A percentile compares a stretch with the other conserved stretches of the same genome.
These are phyloP conservation scores for Noctua pronuba DNA, from an alignment of 2,888 invertebrate species.

Conservation along the genomic window DNA sequence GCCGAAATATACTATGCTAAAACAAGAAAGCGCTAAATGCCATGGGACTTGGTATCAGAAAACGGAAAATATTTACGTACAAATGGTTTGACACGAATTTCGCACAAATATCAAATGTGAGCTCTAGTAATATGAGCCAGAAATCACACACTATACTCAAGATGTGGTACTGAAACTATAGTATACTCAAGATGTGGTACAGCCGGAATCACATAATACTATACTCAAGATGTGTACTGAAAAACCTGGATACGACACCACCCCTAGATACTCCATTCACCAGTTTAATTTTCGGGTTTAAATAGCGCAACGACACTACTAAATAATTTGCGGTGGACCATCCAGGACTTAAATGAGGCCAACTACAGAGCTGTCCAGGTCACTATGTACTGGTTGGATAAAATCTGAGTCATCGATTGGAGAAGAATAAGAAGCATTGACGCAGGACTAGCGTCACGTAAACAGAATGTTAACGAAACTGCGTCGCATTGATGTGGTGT, in stretches of 20 bases:
- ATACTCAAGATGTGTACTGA: background rate
- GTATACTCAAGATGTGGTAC: background rate
- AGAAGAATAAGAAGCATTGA: background rate
- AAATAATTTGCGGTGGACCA: no score
- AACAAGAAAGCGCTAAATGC: background rate
- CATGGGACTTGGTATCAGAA: background rate
- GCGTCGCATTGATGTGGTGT: background rate
- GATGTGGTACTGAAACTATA: background rate
- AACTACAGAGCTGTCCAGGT: no score
- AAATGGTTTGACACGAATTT: background rate
- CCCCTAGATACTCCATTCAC: constrained; percentile 11
- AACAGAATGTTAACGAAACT: background rate
- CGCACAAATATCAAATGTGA: constrained; percentile 7
- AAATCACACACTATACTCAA: background rate
- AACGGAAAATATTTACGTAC: background rate
- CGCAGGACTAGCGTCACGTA: background rate
- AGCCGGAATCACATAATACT: background rate
- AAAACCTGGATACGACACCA: constrained; percentile 18
- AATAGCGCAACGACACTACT: no score
- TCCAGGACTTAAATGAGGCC: no score
- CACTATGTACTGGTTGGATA: background rate
- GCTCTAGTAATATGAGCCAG: background rate
- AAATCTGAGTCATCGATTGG: background rate
- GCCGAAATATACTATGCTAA: background rate
- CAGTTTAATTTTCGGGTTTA: background rate